Conservation (phyloP, 2,888 invertebrate species). For the Himalopsyche japonica region DNA sequence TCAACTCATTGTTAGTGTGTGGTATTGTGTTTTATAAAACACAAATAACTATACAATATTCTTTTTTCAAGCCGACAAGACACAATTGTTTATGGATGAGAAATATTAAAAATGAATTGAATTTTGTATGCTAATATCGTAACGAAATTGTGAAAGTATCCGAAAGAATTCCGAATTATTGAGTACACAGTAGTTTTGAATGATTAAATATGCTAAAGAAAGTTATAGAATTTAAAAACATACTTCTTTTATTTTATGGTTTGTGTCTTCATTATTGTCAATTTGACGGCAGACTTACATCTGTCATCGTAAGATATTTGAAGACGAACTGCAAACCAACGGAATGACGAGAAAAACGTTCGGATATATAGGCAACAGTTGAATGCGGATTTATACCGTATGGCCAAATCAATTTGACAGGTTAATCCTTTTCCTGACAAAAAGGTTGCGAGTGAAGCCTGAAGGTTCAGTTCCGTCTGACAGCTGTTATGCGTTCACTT, state of each 20-base stretch:
- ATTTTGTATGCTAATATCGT: not conserved
- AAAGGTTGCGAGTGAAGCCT: conserved; percentile 22
- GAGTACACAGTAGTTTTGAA: no score
- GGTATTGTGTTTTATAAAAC: not conserved
- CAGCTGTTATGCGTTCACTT: conserved; percentile 42
- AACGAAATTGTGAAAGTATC: not conserved
- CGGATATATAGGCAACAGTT: conserved; percentile 20
- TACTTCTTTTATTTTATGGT: no score
- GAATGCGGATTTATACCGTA: conserved; percentile 32
- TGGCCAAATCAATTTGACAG: conserved; percentile 33
- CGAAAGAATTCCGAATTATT: not conserved
- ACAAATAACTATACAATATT: not conserved
- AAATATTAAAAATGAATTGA: not conserved
- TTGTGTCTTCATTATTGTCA: not conserved
- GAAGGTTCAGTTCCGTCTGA: conserved; percentile 29
- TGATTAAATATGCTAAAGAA: no score
- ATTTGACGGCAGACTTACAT: not conserved
- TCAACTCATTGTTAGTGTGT: not conserved
- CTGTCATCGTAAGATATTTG: not conserved
- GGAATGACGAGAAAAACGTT: not conserved
- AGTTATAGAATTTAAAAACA: no score
- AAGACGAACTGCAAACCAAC: not conserved
- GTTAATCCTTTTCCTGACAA: conserved; percentile 37
- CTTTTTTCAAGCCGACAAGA: not conserved
- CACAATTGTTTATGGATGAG: not conserved